These are phyloP conservation scores for Halcyon malimbica DNA, from an alignment of 2,113 vertebrate species.

Conservation along the genomic window DNA sequence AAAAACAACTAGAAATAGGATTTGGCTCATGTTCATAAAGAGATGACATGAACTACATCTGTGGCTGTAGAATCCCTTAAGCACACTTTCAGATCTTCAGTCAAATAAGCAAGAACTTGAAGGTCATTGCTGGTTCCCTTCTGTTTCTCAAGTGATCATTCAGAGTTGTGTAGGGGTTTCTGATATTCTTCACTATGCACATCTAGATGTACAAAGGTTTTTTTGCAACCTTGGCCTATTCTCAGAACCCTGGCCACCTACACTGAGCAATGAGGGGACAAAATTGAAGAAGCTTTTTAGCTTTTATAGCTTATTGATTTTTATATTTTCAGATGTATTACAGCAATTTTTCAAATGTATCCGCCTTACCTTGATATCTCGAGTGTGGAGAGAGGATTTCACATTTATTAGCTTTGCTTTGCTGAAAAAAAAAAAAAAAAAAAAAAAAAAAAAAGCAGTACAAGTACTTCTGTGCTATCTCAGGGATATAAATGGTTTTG, in stretches of 20 bases:
- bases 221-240: constrained; percentile 72
- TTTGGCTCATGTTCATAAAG: constrained; percentile 20
- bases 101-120: constrained; percentile 49
- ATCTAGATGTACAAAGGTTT: constrained; percentile 63
- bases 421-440: constrained; percentile 15
- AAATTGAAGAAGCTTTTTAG: constrained; percentile 79
- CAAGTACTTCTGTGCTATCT: constrained; percentile 58
- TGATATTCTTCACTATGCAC: constrained; percentile 47
- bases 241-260: constrained; percentile 63
- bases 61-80: constrained; percentile 40
- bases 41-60: background rate
- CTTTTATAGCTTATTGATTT: constrained; percentile 84
- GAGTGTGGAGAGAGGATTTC: constrained; percentile 76
- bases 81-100: constrained; percentile 31
- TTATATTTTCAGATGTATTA: constrained; percentile 80
- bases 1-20: background rate
- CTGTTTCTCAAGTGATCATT: constrained; percentile 44
- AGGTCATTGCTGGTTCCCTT: background rate
- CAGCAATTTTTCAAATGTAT: constrained; percentile 80
- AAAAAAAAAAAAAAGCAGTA: constrained; percentile 10
- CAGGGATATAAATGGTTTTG: constrained; percentile 63
- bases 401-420: constrained; percentile 76
- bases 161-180: background rate
- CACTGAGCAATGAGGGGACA: constrained; percentile 67
- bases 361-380: constrained; percentile 75